A percentile compares a stretch with the other conserved stretches of the same genome.
Conservation (phyloP, 2,888 invertebrate species). For the Boloria euphrosyne region DNA sequence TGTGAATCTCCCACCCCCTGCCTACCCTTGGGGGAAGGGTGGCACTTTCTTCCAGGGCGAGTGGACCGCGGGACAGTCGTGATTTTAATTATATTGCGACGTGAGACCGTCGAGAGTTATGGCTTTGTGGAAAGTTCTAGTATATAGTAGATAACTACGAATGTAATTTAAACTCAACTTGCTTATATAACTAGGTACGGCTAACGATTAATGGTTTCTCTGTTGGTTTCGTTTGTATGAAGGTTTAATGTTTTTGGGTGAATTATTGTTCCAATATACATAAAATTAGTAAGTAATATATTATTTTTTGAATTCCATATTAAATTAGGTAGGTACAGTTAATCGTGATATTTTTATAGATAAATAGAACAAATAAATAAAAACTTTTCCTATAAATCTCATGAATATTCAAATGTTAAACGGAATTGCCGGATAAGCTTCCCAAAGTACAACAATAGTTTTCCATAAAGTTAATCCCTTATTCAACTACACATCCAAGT, state of each 20-base stretch:
- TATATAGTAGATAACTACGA: conserved; percentile 9
- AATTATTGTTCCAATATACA: no score
- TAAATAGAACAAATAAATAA: background rate
- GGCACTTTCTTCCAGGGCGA: conserved; percentile 72
- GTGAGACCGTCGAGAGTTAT: conserved; percentile 72
- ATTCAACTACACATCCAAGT: conserved; percentile 78
- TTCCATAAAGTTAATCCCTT: conserved; percentile 77
- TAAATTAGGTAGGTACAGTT: background rate
- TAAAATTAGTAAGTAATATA: background rate
- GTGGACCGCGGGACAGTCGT: conserved; percentile 79
- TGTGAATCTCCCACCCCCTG: conserved; percentile 69
- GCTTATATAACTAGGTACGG: background rate
- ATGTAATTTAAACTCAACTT: conserved; percentile 9
- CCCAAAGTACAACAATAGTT: conserved; percentile 50
- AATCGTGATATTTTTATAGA: background rate
- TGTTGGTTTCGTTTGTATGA: no score
- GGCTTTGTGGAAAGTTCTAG: conserved; percentile 59
- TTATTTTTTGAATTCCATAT: background rate
- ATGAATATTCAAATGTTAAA: conserved; percentile 41
- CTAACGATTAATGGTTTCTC: no score
- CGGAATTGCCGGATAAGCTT: conserved; percentile 42
- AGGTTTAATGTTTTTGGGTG: no score
- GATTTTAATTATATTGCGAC: conserved; percentile 81
- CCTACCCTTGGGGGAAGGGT: conserved; percentile 45
- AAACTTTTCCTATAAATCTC: conserved; percentile 36